A percentile compares a stretch with the other conserved stretches of the same genome.
Conservation (phyloP, 2,797 vertebrate species). For the Sebastes hubbsi region DNA sequence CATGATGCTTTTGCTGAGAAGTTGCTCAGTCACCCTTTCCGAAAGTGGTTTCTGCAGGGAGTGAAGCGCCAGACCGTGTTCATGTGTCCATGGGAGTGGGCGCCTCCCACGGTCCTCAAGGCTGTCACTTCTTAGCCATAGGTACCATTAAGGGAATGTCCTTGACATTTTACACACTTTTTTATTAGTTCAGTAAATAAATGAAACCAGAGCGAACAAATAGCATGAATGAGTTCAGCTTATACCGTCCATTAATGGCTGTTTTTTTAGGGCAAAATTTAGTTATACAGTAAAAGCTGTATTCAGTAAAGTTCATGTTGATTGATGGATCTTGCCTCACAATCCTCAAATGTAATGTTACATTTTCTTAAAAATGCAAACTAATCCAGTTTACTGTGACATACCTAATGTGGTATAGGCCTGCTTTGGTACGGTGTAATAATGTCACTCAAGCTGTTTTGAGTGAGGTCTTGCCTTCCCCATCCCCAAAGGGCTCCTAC, state of each 20-base stretch:
- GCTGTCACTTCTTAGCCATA: background rate
- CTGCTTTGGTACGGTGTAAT: background rate
- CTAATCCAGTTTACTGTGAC: background rate
- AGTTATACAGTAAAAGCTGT: no score
- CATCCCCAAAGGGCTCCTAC: background rate
- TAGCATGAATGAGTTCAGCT: background rate
- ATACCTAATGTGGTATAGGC: background rate
- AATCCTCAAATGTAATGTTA: background rate
- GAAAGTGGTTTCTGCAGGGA: slow-evolving; percentile 6
- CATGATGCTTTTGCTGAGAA: slow-evolving; percentile 14
- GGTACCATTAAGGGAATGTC: background rate
- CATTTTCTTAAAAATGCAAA: background rate
- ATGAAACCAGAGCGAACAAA: background rate
- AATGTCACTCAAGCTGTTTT: background rate
- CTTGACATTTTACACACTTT: background rate
- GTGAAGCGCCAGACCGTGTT: background rate
- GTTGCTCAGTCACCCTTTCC: background rate
- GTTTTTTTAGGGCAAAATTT: no score
- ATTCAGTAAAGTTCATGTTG: background rate
- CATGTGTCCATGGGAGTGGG: background rate
- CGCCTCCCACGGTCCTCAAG: background rate
- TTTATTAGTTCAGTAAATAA: background rate
- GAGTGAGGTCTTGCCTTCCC: background rate
- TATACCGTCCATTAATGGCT: background rate
- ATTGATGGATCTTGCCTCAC: background rate